A percentile compares a stretch with the other conserved stretches of the same genome.
phyloP scores from a whole-genome alignment of 1,140 invertebrate species.

The Zaprionus kolodkinae region DNA sequence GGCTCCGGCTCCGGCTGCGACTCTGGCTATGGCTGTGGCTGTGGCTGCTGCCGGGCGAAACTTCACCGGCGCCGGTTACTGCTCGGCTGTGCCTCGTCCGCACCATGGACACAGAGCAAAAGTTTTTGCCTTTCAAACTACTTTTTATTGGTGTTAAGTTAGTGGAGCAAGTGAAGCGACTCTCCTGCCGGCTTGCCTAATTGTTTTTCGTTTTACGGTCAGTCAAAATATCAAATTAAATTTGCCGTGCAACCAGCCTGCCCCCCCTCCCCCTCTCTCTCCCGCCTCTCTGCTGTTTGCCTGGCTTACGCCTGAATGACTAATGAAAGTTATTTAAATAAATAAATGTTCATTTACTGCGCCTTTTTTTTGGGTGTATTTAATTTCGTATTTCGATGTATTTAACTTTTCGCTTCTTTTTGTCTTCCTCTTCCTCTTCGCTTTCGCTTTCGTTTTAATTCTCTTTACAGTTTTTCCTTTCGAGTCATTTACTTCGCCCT shows the following conservation, averaged over 20 bases:
- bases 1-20: too few relatives aligned
- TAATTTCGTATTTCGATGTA: constrained; percentile 35
- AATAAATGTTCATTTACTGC: constrained; percentile 78
- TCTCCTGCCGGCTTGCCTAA: constrained; percentile 49
- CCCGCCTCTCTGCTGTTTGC: background rate
- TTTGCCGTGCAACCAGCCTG: constrained; percentile 20
- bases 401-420: constrained; percentile 61
- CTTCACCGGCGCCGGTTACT: constrained; percentile 54
- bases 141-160: constrained; percentile 71
- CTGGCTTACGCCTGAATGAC: constrained; percentile 40
- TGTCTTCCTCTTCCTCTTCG: constrained; percentile 17
- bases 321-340: constrained; percentile 80
- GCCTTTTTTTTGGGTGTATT: constrained; percentile 65
- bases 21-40: background rate
- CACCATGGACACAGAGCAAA: constrained; percentile 27
- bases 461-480: background rate
- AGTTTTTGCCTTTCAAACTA: constrained; percentile 51
- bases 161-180: constrained; percentile 12
- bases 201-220: constrained; percentile 72
- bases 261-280: too few relatives aligned
- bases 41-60: constrained; percentile 49
- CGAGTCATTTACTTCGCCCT: constrained; percentile 43
- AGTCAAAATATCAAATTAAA: constrained; percentile 67
- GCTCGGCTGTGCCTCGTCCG: background rate
- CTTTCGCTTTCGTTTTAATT: constrained; percentile 6